Percentiles rank a stretch among this genome's conserved stretches.
Evolutionary conservation across 2,113 vertebrate species (phyloP).

Genomic region (Vombatus ursinus): DNA sequence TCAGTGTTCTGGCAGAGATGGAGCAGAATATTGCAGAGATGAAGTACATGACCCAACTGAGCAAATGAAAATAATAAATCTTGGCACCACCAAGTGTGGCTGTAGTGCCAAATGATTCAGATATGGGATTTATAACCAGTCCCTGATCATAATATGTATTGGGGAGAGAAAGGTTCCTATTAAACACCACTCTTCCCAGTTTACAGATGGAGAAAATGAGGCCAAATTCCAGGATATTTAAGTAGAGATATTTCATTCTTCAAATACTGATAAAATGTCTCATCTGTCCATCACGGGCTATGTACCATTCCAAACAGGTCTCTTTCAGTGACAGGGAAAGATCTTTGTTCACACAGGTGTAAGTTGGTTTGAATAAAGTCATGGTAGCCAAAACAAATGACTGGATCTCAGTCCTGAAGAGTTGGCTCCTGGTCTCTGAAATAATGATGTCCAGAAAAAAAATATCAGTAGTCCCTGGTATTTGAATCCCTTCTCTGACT

Average conservation of each 20-base stretch:
- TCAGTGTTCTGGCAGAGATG: background rate
- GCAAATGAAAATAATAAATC: background rate
- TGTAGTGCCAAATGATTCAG: background rate
- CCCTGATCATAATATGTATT: background rate
- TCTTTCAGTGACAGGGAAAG: background rate
- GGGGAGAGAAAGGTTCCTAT: background rate
- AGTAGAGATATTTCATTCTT: background rate
- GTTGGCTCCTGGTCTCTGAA: background rate
- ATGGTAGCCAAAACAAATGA: background rate
- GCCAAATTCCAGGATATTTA: background rate
- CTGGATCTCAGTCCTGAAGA: background rate
- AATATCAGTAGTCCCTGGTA: background rate
- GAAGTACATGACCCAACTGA: rapidly evolving
- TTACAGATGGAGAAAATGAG: background rate
- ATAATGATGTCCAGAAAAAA: background rate
- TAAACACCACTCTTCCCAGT: background rate
- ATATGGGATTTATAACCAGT: background rate
- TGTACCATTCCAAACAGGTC: background rate
- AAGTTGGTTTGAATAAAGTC: background rate
- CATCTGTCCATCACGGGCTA: background rate
- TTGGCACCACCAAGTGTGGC: background rate
- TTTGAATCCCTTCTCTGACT: background rate
- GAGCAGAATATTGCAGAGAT: background rate
- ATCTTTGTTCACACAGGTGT: background rate
- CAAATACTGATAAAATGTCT: background rate